A percentile compares a stretch with the other conserved stretches of the same genome.
Evolutionary conservation across 2,113 vertebrate species (phyloP).

Genomic region (Xyrauchen texanus): DNA sequence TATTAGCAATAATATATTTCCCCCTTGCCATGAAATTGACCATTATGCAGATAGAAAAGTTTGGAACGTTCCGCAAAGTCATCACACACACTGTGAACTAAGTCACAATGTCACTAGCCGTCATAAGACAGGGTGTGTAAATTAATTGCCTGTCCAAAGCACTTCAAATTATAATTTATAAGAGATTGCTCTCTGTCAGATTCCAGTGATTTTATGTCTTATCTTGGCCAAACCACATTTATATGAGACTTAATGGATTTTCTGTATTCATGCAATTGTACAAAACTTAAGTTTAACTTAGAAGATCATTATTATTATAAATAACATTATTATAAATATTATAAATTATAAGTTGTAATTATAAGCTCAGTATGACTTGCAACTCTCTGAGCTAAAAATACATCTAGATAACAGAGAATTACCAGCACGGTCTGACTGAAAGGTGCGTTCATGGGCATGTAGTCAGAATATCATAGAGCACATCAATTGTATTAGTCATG

Average conservation of each 20-base stretch:
- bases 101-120: background rate
- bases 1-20: background rate
- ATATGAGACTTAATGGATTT: background rate
- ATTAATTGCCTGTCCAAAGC: constrained; percentile 25
- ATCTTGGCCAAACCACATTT: constrained; percentile 9
- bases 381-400: constrained; percentile 25
- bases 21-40: background rate
- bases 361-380: background rate
- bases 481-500: background rate
- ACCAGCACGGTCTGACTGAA: background rate
- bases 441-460: background rate
- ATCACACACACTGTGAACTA: constrained; percentile 13
- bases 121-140: background rate
- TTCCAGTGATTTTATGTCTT: background rate
- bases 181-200: constrained; percentile 1
- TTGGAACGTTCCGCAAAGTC: background rate
- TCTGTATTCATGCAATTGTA: background rate
- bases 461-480: background rate
- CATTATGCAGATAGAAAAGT: background rate
- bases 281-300: too few relatives aligned
- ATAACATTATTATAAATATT: too few relatives aligned
- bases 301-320: too few relatives aligned
- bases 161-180: background rate
- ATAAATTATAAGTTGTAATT: too few relatives aligned
- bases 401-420: background rate